Base-by-base conservation (phyloP, 2,113 vertebrate genomes). In the Ctenomys sociabilis region DNA sequence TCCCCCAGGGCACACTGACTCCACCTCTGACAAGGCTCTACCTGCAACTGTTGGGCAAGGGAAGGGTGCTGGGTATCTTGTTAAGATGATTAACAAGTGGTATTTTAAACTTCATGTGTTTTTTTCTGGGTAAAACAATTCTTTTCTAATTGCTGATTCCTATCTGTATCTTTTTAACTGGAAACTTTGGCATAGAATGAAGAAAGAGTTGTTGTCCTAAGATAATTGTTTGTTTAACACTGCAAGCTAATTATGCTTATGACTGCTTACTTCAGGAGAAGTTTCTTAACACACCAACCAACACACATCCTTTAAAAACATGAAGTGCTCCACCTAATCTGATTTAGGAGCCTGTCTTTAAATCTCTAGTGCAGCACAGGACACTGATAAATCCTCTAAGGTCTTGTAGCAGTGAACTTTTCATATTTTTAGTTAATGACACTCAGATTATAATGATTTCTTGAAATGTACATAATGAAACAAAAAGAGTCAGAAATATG, bases 401-500 rank as follows among this genome's bases (percentile, higher is more conserved):
- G 21, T 68, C 37, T 92, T 64, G 90, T 73, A 78, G 28, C 70
- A 64, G 90, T 45, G 73, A 96, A 90, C 96, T 95, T 97, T 96
- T 96, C 90, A 95, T 85, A 70, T 66, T 92, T 91, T 85, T 49
- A 91, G 91, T 52, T 96, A 96, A 92, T 94, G 87, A 81, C 66
- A 88, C 81, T 93, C 35, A 88, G 84, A 95, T 94, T 92, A 93
- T 7, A 96, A 83, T 85, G 80, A 94, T 91, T 92, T 37, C 49
- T 93, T 97, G 84, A 94, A 91, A 92, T 78, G 59, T 66, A 90
- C 32, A 49, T 83, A 94, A 92, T 94, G 45, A 84, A 96, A 96
- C 91, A n/a, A n/a, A 2, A 87, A 83, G 70, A 88, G 32, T 83
- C 45, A 85, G 87, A 96, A 96, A 95, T 95, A 85, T 37, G 30